A percentile compares a stretch with the other conserved stretches of the same genome.
Evolutionary conservation across 2,113 vertebrate species (phyloP).

Genomic region (Andinoacara biseriatus): DNA sequence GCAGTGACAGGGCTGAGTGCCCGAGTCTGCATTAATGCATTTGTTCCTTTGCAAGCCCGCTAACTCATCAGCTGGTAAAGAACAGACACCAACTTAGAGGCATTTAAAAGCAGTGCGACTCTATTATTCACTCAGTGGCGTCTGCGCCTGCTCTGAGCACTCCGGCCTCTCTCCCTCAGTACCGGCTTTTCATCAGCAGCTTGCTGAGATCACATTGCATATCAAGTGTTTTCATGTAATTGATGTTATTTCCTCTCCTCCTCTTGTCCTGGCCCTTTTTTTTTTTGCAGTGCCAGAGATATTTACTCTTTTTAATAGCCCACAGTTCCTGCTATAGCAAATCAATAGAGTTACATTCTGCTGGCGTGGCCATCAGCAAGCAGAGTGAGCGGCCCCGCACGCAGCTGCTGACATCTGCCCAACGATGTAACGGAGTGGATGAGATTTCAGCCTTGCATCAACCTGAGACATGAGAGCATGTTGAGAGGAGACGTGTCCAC

Average conservation of each 20-base stretch:
- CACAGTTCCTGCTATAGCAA: slow-evolving; percentile 37
- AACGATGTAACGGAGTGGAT: slow-evolving; percentile 17
- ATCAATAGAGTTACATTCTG: slow-evolving; percentile 61
- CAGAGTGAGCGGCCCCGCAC: slow-evolving; percentile 15
- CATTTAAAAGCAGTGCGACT: slow-evolving; percentile 19
- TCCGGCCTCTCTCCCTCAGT: background rate
- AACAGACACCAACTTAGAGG: slow-evolving; percentile 3
- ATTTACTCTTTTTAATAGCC: slow-evolving; percentile 45
- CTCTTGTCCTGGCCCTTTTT: slow-evolving; percentile 11
- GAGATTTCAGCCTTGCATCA: slow-evolving; percentile 42
- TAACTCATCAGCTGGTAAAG: background rate
- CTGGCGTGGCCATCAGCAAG: slow-evolving; percentile 29
- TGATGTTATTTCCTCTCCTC: slow-evolving; percentile 28
- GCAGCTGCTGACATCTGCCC: slow-evolving; percentile 51
- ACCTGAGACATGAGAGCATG: slow-evolving; percentile 22
- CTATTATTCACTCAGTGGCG: background rate
- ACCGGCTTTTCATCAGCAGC: slow-evolving; percentile 29
- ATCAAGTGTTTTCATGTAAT: slow-evolving; percentile 47
- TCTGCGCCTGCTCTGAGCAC: background rate
- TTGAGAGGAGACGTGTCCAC: background rate
- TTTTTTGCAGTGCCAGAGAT: background rate
- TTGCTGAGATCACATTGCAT: slow-evolving; percentile 40
- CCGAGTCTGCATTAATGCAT: background rate
- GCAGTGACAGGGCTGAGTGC: background rate
- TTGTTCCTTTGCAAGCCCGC: background rate